Evolutionary conservation across 2,797 vertebrate species (phyloP), one percentile per base, ranked within the genome.

Genomic region (Ficedula albicollis): DNA sequence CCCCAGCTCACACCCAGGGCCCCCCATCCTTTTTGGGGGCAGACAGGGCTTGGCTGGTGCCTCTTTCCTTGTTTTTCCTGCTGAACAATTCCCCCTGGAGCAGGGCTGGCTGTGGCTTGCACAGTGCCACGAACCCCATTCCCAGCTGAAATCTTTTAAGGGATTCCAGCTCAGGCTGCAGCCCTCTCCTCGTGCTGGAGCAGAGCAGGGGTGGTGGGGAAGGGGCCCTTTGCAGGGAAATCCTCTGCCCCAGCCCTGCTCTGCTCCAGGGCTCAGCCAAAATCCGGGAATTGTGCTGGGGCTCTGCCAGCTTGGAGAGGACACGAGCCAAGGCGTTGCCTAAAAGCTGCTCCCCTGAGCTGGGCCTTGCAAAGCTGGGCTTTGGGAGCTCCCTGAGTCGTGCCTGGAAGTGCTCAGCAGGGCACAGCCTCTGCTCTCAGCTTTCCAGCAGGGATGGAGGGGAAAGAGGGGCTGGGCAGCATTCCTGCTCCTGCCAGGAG

Each of bases 201-300:
- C 2, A 5, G 85, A 52, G 85, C 34, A 46, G 77, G 72, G 44
- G 11, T 0, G 1, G 36, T 1, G 1, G 38, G 39, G 43, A 79
- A 43, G 89, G 68, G 89, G 87, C 89, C 87, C 84, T 72, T 69
- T 60, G 23, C 54, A 82, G 91, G 93, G 89, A 58, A 76, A 87
- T 38, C 10, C 55, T 81, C 49, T 48, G 38, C 84, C 84, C 52
- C 23, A 11, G 44, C 70, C 67, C 58, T 72, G 22, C 46, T 52
- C 39, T 0, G 0, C 59, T 34, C 74, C 59, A 41, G 25, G 1
- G 6, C 7, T 0, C 4, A 0, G 39, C 52, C 30, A 3, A 10
- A 4, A 51, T 41, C 44, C 0, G 1, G 55, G 78, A 76, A 10
- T 52, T 19, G 34, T 0, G 0, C 63, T n/a, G 49, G 34, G 26